Base-by-base conservation (phyloP, 92 coral and sea anemone genomes). In the Metridium senile region DNA sequence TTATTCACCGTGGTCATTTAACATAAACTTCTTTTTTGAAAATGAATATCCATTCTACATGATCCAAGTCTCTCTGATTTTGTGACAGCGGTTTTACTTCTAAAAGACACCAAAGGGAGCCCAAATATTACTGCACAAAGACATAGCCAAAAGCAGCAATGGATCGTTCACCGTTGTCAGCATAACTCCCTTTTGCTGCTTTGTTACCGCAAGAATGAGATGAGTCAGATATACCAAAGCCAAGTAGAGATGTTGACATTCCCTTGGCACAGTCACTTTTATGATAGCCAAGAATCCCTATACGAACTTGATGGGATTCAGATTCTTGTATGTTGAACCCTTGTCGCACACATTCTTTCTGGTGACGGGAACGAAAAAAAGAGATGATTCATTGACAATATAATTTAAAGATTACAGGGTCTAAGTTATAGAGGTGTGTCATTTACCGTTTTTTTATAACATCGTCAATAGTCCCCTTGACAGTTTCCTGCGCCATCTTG, bases 121-220 rank as follows among this genome's bases (percentile, higher is more conserved):
- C 17, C 45, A 1, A 13, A 28, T 29, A 11, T 30, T 75, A 88
- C 76, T 88, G 82, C 16, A 90, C 85, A 7, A 91, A 67, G 13
- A 91, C 75, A 65, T 91, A 91, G 0, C 97, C 90, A 77, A 91
- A 88, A n/a, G 88, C 90, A 28, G n/a, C 81, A 11, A 32, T 88
- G 1, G 66, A 66, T 39, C 23, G 4, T 0, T 30, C 31, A 0
- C 56, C 66, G 27, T 49, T 47, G 58, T 57, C 62, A 22, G 77
- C 43, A 26, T 45, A 17, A 39, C 8, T 4, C 49, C 49, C 49
- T 18, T 61, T 47, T 18, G 31, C 3, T 0, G 90, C 90, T 49
- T 88, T 90, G 80, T 91, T 91, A 33, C 97, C 97, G 45, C 97
- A 91, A 25, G 90, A 84, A 66, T 88, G 51, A 63, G 71, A 81